These are phyloP conservation scores for Choristoneura fumiferana DNA, from an alignment of 1,140 invertebrate genomes.

Conservation along the genomic window DNA sequence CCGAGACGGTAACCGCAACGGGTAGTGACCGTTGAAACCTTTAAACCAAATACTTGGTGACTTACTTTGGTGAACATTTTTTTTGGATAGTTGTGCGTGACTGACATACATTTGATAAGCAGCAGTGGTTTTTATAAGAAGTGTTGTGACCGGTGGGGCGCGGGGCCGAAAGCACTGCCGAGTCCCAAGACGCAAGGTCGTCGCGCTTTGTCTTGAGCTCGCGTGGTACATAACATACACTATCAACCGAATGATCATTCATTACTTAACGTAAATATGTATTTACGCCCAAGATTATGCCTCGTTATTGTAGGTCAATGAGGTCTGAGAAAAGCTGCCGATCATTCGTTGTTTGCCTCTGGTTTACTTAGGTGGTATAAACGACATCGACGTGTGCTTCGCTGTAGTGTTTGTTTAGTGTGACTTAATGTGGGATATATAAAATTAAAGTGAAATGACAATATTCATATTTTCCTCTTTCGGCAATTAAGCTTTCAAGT, in stretches of 20 bases:
- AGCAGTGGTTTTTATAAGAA: constrained; percentile 71
- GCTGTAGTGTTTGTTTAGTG: too few relatives aligned
- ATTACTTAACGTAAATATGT: too few relatives aligned
- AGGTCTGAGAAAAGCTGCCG: constrained; percentile 1
- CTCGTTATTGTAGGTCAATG: constrained; percentile 18
- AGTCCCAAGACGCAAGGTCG: constrained; percentile 58
- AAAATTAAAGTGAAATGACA: too few relatives aligned
- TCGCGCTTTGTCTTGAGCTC: constrained; percentile 61
- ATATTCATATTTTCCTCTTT: too few relatives aligned
- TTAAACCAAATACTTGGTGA: constrained; percentile 23
- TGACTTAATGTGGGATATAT: too few relatives aligned
- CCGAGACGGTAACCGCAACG: constrained; percentile 1
- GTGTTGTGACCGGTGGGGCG: constrained; percentile 58
- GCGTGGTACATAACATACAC: constrained; percentile 54
- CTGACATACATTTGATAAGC: constrained; percentile 62
- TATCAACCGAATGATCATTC: constrained; percentile 59
- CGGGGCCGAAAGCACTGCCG: constrained; percentile 35
- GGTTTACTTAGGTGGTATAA: not conserved
- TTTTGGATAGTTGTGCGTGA: constrained; percentile 55
- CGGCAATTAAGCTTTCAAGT: too few relatives aligned
- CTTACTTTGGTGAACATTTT: constrained; percentile 72
- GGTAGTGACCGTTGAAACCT: constrained; percentile 21
- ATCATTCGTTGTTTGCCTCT: constrained; percentile 13
- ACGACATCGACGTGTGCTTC: not conserved
- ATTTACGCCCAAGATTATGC: constrained; percentile 33